phyloP scores from a whole-genome alignment of 2,797 vertebrate genomes.

The Lacerta bilineata region DNA sequence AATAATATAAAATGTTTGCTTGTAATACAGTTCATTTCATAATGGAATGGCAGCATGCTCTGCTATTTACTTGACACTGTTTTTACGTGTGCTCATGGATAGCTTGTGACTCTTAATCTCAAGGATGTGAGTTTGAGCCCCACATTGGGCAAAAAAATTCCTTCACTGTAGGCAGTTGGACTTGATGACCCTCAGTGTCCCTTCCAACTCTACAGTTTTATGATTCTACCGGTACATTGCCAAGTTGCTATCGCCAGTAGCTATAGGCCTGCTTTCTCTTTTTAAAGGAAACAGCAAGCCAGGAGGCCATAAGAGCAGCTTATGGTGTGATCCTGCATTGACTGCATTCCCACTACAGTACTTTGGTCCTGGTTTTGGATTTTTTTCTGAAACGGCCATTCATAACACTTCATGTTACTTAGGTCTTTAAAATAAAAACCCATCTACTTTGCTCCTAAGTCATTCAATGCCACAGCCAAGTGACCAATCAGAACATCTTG shows the following conservation, averaged over 20 bases:
- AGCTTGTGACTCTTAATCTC: no score
- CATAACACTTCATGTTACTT: no score
- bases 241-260: background rate
- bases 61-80: background rate
- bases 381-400: background rate
- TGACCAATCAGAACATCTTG: no score
- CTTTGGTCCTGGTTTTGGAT: constrained; percentile 3
- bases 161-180: no score
- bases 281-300: background rate
- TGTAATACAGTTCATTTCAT: constrained; percentile 24
- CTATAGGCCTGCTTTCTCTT: background rate
- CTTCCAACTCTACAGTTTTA: no score
- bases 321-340: rapidly evolving
- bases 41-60: background rate
- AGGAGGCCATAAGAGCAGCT: rapidly evolving
- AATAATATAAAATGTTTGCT: constrained; percentile 10
- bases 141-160: no score
- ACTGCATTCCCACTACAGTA: background rate
- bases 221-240: no score
- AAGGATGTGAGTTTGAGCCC: no score
- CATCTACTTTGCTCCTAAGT: background rate
- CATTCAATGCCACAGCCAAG: no score
- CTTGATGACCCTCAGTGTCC: no score
- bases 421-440: background rate
- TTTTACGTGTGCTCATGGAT: background rate